phyloP scores from a whole-genome alignment of 2,113 vertebrate species.

The Silurus meridionalis region DNA sequence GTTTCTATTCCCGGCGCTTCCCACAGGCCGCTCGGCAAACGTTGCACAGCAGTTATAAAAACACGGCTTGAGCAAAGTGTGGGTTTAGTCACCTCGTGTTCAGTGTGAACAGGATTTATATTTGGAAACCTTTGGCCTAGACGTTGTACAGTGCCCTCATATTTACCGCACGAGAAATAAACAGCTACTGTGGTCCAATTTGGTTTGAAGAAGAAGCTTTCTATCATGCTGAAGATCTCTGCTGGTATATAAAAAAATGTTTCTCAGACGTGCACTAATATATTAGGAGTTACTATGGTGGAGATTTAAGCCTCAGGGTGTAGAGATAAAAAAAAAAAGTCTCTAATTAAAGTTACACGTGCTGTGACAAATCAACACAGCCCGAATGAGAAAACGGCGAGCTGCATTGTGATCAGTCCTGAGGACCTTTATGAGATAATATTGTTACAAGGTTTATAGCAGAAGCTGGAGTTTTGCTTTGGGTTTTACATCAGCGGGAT shows the following conservation, averaged over 20 bases:
- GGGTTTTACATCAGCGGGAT: not conserved
- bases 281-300: not conserved
- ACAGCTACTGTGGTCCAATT: not conserved
- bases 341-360: conserved; percentile 12
- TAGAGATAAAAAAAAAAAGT: not conserved
- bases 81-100: not conserved
- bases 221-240: not conserved
- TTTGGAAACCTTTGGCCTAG: not conserved
- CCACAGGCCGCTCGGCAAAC: no score
- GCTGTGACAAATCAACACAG: not conserved
- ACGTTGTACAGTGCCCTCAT: not conserved
- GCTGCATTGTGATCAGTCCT: not conserved
- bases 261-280: not conserved
- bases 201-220: not conserved
- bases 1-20: not conserved
- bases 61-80: not conserved
- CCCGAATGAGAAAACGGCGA: conserved; percentile 1
- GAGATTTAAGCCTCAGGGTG: not conserved
- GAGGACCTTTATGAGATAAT: not conserved
- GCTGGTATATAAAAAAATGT: not conserved
- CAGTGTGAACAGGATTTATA: not conserved
- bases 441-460: not conserved
- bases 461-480: not conserved
- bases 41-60: not conserved
- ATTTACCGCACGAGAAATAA: not conserved